phyloP scores from a whole-genome alignment of 2,888 invertebrate species.

The Catocala fraxini region DNA sequence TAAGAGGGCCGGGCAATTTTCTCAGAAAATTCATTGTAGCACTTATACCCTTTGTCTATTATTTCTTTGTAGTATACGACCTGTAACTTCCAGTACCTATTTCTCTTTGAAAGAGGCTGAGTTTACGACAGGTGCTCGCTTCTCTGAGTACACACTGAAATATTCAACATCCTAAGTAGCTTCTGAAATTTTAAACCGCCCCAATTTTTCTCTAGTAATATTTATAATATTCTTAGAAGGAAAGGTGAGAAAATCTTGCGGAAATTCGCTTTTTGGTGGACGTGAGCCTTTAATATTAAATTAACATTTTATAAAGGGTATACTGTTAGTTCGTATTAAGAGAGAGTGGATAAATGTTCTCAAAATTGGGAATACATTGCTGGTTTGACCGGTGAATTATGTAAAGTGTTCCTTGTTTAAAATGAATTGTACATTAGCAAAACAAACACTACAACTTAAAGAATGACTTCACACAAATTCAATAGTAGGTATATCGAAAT shows the following conservation, averaged over 20 bases:
- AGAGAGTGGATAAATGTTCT: no score
- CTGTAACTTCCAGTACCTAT: constrained; percentile 27
- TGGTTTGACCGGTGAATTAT: no score
- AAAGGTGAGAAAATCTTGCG: constrained; percentile 21
- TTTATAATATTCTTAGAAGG: constrained; percentile 32
- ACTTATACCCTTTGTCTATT: neutral
- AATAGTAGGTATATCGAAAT: no score
- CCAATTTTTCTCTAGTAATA: constrained; percentile 37
- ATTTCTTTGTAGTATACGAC: neutral
- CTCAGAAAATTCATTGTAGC: no score
- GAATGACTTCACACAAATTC: no score
- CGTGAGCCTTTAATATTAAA: constrained; percentile 6
- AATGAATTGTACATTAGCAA: no score
- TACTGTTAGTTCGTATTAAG: neutral
- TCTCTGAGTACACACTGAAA: constrained; percentile 68
- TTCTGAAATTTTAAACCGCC: constrained; percentile 63
- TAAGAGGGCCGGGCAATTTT: no score
- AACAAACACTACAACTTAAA: no score
- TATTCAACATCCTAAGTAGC: constrained; percentile 71
- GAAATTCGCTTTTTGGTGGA: neutral
- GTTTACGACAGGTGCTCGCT: constrained; percentile 68
- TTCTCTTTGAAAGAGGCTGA: constrained; percentile 24
- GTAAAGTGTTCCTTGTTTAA: no score
- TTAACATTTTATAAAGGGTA: constrained; percentile 10
- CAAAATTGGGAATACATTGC: no score